Evolutionary conservation across 2,888 invertebrate genomes (phyloP), one percentile per base, ranked within the genome.

Genomic region (Morpho helenor): DNA sequence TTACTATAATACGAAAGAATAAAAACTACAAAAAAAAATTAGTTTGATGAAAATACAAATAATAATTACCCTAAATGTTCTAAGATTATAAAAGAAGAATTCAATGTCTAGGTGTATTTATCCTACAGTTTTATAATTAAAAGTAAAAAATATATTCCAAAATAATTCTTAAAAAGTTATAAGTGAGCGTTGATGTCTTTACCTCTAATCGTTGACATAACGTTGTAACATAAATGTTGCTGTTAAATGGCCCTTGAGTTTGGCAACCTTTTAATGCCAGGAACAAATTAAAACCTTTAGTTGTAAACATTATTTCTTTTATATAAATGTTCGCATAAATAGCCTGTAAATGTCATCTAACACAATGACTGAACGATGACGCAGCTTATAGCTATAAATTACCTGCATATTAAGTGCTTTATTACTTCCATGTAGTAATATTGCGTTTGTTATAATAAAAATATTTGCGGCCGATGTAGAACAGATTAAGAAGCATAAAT

Each of bases 251-350:
- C 31, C 31, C 31, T 40, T 53, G 7, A 45, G 16, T 41, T 41
- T 9, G 23, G 41, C 7, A 16, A 3, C 41, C n/a, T 8, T 16
- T 40, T 22, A 40, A 23, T 7, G 7, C 2, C 39, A 43, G 7
- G 9, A 43, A 51, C 22, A 9, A 42, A 51, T 51, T 31, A 8
- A 44, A 10, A 5, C 8, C 8, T 44, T 7, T 44, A 31, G 48
- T 10, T n/a, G 10, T 44, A 31, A 8, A 47, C 31, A 42, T 50
- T 45, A 8, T 44, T 74, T 57, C 51, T n/a, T 51, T 22, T 23
- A 47, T 51, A 49, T 23, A 23, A 46, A 65, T 68, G 31, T 31
- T 31, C 69, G 71, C 71, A 71, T 74, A 68, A 53, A 53, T 47
- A 48, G 40, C 44, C 23, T 51, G 52, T 42, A 57, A 60, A 60